A percentile compares a stretch with the other conserved stretches of the same genome.
phyloP scores from a whole-genome alignment of 2,888 invertebrate species.

The Epistrophella euchroma region DNA sequence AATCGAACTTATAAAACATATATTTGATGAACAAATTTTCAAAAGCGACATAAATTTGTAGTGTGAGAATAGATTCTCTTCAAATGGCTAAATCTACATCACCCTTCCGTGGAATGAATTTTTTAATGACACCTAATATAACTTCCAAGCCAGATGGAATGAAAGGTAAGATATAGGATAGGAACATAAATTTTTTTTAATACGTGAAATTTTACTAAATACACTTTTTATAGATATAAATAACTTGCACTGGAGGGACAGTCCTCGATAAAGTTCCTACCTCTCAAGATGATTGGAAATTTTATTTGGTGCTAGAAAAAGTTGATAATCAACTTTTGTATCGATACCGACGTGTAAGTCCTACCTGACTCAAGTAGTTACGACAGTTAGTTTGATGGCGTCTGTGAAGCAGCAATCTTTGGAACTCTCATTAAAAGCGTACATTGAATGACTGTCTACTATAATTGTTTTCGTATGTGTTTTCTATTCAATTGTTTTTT shows the following conservation, averaged over 20 bases:
- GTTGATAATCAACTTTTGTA: conserved; percentile 78
- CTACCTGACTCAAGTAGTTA: conserved; percentile 77
- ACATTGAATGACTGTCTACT: background rate
- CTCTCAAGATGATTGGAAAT: conserved; percentile 35
- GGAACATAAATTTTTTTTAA: background rate
- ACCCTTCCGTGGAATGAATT: conserved; percentile 77
- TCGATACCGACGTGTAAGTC: conserved; percentile 76
- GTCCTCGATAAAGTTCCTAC: conserved; percentile 66
- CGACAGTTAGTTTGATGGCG: conserved; percentile 78
- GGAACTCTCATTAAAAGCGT: conserved; percentile 56
- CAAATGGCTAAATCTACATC: conserved; percentile 73
- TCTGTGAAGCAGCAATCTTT: conserved; percentile 78
- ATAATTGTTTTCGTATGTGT: background rate
- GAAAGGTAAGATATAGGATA: conserved; percentile 73
- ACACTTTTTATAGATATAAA: conserved; percentile 76
- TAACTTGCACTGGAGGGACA: conserved; percentile 77
- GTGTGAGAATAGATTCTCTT: conserved; percentile 77
- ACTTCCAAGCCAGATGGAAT: conserved; percentile 77
- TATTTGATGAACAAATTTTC: conserved; percentile 75
- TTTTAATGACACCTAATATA: conserved; percentile 78
- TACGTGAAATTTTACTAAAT: background rate
- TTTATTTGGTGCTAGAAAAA: conserved; percentile 77
- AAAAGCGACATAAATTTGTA: conserved; percentile 78
- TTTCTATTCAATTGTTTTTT: conserved; percentile 16
- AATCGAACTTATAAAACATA: conserved; percentile 85